Base-by-base conservation (phyloP, 2,113 vertebrate species). In the Syngnathus floridae region DNA sequence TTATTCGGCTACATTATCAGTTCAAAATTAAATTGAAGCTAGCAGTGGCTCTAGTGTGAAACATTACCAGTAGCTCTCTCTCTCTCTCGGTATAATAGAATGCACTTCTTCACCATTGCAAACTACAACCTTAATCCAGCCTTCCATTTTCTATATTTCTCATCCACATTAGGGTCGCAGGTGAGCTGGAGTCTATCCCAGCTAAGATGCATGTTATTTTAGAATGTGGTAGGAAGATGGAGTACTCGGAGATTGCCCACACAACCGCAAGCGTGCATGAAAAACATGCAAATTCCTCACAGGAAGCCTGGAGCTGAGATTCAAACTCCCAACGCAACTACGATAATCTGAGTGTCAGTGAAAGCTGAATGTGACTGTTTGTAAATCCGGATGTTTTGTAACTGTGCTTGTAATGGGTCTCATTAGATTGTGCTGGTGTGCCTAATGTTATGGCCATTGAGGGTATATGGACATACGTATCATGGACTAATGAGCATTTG, bases 401-500 rank as follows among this genome's bases (percentile, higher is more conserved):
- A 51, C n/a, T 2, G 8, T 19, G 19, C 4, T 49, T 49, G 46
- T 17, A 51, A 9, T 51, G 48, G 48, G 48, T 51, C 21, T 54
- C 51, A 54, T 54, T 54, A 54, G 51, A 54, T 54, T 54, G n/a
- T 54, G 21, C 51, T 22, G 21, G 21, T 54, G 51, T 54, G 26
- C 51, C 51, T 54, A 54, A 54, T 54, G 9, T 26, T 35, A 56
- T 16, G 54, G 13, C 26, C 26, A 35, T 35, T 35, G 13, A 13
- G 26, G 7, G 22, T 31, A 7, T 35, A 13, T 35, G 26, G 22
- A 31, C 22, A 13, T 22, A 16, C 22, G 7, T 22, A 16, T 17
- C 11, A 16, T 35, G 14, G 26, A 56, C 54, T 56, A 56, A 56
- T 56, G 54, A 56, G 54, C 54, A 56, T 56, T 56, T 54, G 51